Conservation (phyloP, 2,888 invertebrate species). For the Troides helena region DNA sequence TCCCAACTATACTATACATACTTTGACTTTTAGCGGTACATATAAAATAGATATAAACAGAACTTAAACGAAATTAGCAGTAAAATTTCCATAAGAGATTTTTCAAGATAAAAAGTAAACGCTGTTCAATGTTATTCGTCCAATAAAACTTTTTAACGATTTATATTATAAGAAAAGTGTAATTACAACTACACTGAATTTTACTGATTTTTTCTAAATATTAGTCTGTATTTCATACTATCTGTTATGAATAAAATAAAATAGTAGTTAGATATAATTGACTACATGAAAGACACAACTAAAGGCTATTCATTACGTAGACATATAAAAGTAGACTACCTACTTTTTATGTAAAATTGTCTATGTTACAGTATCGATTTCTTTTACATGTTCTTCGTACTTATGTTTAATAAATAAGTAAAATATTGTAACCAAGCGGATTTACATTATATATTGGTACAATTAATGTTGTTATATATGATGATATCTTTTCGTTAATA, state of each 20-base stretch:
- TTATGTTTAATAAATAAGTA: constrained; percentile 11
- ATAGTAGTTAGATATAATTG: too few relatives aligned
- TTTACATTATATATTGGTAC: constrained; percentile 2
- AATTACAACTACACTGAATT: too few relatives aligned
- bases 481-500: not conserved
- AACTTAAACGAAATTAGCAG: not conserved
- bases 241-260: too few relatives aligned
- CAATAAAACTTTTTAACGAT: too few relatives aligned
- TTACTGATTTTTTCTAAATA: too few relatives aligned
- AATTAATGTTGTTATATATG: constrained; percentile 3
- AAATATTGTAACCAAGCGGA: constrained; percentile 5
- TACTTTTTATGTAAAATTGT: not conserved
- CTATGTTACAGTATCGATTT: not conserved
- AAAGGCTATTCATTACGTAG: not conserved
- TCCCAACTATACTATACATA: too few relatives aligned
- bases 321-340: not conserved
- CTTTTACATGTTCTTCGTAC: constrained; percentile 5
- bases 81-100: too few relatives aligned
- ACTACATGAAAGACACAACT: not conserved
- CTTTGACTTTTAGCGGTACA: constrained; percentile 1
- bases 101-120: too few relatives aligned
- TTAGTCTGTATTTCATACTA: too few relatives aligned
- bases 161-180: too few relatives aligned
- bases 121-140: too few relatives aligned
- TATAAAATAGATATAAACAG: not conserved